Evolutionary conservation across 1,140 invertebrate species (phyloP).

Genomic region (Cherax destructor): DNA sequence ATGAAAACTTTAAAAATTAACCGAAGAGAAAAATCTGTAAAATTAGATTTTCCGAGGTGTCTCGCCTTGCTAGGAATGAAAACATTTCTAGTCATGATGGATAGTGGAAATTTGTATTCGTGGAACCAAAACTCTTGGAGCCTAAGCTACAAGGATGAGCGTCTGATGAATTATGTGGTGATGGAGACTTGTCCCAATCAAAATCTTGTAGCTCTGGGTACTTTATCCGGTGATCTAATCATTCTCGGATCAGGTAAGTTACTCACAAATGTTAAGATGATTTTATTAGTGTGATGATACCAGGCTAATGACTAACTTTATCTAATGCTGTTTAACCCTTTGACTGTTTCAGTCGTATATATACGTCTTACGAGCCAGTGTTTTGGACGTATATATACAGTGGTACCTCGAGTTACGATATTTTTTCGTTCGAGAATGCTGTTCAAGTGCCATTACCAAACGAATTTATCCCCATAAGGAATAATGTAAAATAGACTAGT

Average conservation of each 20-base stretch:
- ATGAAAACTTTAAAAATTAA: neutral
- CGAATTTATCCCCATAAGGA: too few species aligned
- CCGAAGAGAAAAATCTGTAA: neutral
- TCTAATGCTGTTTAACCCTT: neutral
- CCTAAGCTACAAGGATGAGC: slow-evolving; percentile 38
- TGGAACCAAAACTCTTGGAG: slow-evolving; percentile 28
- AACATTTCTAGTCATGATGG: slow-evolving; percentile 14
- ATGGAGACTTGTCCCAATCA: slow-evolving; percentile 26
- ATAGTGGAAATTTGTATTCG: slow-evolving; percentile 41
- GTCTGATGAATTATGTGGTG: slow-evolving; percentile 44
- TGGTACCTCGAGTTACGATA: too few species aligned
- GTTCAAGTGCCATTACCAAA: too few species aligned
- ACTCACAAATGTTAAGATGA: neutral
- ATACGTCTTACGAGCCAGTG: too few species aligned
- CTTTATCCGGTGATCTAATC: slow-evolving; percentile 27
- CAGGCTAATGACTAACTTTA: neutral
- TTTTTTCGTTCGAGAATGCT: too few species aligned
- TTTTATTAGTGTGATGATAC: neutral
- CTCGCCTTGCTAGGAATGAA: slow-evolving; percentile 21
- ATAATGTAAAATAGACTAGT: too few species aligned
- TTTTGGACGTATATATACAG: too few species aligned
- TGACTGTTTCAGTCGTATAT: too few species aligned
- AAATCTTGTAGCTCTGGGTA: slow-evolving; percentile 35
- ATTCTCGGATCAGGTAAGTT: slow-evolving; percentile 38
- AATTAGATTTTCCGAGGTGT: slow-evolving; percentile 44